Conservation (phyloP, 37 sponge, comb jelly and placozoan genomes). For the Ianthella basta region DNA sequence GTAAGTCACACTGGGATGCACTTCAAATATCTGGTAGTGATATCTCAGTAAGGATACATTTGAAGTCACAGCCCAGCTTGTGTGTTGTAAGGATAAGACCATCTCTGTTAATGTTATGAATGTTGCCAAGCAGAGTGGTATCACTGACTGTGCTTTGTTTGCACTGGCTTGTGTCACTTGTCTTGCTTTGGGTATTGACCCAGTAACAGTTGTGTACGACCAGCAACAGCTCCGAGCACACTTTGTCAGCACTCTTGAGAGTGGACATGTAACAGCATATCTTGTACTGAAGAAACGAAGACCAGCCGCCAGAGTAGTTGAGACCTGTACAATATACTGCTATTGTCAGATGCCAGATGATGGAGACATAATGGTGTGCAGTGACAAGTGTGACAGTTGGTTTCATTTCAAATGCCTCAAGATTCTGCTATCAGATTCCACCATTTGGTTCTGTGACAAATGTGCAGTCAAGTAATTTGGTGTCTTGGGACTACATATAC, state of each 20-base stretch:
- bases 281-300: constrained; percentile 37
- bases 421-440: neutral
- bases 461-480: neutral
- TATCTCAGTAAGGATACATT: constrained; percentile 16
- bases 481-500: neutral
- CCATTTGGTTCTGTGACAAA: neutral
- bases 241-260: constrained; percentile 23
- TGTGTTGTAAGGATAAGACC: neutral
- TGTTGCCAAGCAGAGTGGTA: constrained; percentile 40
- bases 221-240: constrained; percentile 12
- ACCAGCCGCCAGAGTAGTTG: constrained; percentile 15
- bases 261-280: neutral
- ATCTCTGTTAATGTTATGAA: constrained; percentile 36
- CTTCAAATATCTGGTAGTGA: neutral
- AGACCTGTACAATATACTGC: constrained; percentile 30
- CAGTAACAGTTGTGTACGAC: constrained; percentile 24
- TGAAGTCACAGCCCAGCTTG: constrained; percentile 25
- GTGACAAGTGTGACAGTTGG: constrained; percentile 52
- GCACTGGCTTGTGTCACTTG: constrained; percentile 34
- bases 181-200: constrained; percentile 36
- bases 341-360: constrained; percentile 55
- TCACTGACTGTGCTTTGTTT: constrained; percentile 36
- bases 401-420: constrained; percentile 34
- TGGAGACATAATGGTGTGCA: constrained; percentile 26
- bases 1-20: constrained; percentile 46